Evolutionary conservation across 2,113 vertebrate species (phyloP).

Genomic region (Pseudolaguvia tuberculata): DNA sequence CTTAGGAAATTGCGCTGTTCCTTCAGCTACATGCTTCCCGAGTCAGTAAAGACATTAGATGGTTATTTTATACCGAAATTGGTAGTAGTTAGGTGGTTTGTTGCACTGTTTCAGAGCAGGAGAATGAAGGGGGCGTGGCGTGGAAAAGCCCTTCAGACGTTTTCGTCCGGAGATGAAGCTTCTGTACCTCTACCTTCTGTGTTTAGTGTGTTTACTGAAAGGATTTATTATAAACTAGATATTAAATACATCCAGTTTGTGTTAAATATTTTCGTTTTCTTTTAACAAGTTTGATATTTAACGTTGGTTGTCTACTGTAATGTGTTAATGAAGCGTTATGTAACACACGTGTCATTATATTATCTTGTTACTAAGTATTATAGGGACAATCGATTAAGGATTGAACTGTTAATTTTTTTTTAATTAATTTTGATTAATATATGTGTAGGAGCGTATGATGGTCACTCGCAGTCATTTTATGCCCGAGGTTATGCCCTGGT

Average conservation of each 20-base stretch:
- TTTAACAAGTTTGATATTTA: background rate
- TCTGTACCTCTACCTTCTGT: background rate
- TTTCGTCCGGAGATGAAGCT: background rate
- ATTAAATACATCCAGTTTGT: background rate
- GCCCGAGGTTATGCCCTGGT: too few relatives aligned
- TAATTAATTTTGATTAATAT: too few relatives aligned
- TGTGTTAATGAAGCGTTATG: background rate
- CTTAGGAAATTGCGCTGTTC: slow-evolving; percentile 54
- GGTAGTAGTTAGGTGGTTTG: too few relatives aligned
- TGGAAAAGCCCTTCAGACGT: slow-evolving; percentile 34
- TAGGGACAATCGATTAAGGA: too few relatives aligned
- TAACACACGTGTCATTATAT: too few relatives aligned
- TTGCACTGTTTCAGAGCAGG: background rate
- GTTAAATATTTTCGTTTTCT: background rate
- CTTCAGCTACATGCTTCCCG: slow-evolving; percentile 43
- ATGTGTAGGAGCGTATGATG: too few relatives aligned
- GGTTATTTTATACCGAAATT: rapidly evolving
- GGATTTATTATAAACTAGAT: background rate
- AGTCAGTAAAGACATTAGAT: slow-evolving; percentile 53
- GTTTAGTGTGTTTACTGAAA: background rate
- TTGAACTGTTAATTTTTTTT: too few relatives aligned
- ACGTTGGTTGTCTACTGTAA: background rate
- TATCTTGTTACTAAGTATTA: background rate
- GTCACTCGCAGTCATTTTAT: too few relatives aligned
- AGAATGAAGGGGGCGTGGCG: slow-evolving; percentile 60